Base-by-base conservation (phyloP, 2,113 vertebrate genomes). In the Ptychochromis oligacanthus region DNA sequence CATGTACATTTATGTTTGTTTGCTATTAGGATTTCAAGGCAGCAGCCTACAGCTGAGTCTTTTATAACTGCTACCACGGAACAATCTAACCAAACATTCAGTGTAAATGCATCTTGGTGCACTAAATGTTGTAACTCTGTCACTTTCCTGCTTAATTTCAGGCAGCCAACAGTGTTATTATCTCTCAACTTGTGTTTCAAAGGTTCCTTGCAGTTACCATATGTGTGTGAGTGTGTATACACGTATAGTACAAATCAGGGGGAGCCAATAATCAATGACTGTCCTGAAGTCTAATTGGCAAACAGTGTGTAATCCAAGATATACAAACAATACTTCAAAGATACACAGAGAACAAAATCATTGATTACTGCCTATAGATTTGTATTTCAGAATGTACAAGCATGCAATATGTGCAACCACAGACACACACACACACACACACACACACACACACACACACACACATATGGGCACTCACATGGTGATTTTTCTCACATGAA, bases 261-360 rank as follows among this genome's bases (percentile, higher is more conserved):
- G 12, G 60, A 13, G 20, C 77, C 2, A 1, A 75, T 20, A 81
- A 88, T 81, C 46, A 3, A 86, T 79, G 57, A n/a, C 38, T 57
- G 11, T 26, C 46, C 28, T 86, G 40, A 84, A 79, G 60, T n/a
- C 28, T n/a, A 64, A 85, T 84, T 84, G 52, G 74, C 76, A 8
- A 70, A 86, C 83, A 86, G 78, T 60, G 22, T 75, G 70, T 88
- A 77, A 70, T 24, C 40, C 7, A 7, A 57, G 65, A 64, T 26
- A 52, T 61, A n/a, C 3, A 56, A 81, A 85, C 81, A 90, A 85
- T 78, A 70, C 12, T 5, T 46, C 14, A 49, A 70, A 77, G 54
- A 80, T 34, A 38, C 26, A 57, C 24, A 38, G 31, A 60, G n/a
- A 72, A 61, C 5, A 34, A 13, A 76, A 8, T 28, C 5, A 90